These are phyloP conservation scores for Drosophila virilis DNA, from an alignment of 1,140 invertebrate genomes.

Conservation along the genomic window DNA sequence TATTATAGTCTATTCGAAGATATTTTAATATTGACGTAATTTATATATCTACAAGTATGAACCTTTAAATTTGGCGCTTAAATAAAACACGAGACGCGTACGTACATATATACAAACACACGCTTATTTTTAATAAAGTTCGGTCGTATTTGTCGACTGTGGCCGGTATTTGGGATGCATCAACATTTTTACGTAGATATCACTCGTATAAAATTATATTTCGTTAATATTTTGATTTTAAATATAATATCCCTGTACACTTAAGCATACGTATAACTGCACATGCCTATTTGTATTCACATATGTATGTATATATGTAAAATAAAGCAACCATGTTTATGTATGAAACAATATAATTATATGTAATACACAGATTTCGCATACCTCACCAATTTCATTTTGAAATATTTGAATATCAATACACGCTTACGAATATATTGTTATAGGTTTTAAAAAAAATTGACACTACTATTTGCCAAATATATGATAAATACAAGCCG, in stretches of 20 bases:
- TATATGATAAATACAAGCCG: slow-evolving; percentile 19
- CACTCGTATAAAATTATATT: not conserved
- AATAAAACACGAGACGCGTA: not conserved
- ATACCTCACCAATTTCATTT: slow-evolving; percentile 50
- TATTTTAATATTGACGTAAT: too few relatives aligned
- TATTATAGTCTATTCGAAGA: too few relatives aligned
- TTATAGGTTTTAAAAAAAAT: not conserved
- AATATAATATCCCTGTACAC: not conserved
- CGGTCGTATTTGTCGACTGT: not conserved
- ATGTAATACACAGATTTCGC: not conserved
- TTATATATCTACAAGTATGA: too few relatives aligned
- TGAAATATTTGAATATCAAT: not conserved
- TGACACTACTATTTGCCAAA: slow-evolving; percentile 3
- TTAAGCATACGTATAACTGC: not conserved
- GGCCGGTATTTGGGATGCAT: too few relatives aligned
- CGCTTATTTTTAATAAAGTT: not conserved
- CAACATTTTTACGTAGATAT: too few relatives aligned
- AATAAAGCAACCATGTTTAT: slow-evolving; percentile 8
- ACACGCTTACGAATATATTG: not conserved
- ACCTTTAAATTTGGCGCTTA: slow-evolving; percentile 10
- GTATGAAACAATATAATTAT: not conserved
- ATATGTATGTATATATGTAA: slow-evolving; percentile 1
- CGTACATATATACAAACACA: not conserved
- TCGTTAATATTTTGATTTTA: not conserved
- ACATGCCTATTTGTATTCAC: slow-evolving; percentile 9